Conservation (phyloP, 2,113 vertebrate genomes). For the Anolis sagrei region DNA sequence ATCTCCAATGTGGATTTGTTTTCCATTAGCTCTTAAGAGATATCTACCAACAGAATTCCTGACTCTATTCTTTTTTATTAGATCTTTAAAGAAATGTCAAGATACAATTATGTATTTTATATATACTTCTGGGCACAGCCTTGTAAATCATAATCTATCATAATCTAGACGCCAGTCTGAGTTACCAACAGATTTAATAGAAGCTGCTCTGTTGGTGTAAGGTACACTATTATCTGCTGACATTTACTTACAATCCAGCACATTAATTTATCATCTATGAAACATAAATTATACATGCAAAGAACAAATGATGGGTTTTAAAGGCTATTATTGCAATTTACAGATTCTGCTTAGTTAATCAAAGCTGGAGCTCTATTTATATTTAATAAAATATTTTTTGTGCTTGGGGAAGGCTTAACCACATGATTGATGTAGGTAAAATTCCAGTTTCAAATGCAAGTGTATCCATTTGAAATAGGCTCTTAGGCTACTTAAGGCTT, state of each 20-base stretch:
- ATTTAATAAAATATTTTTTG: conserved; percentile 58
- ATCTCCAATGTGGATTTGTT: too few species aligned
- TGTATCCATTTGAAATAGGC: background rate
- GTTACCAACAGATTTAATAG: conserved; percentile 45
- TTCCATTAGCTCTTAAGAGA: background rate
- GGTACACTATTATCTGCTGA: conserved; percentile 67
- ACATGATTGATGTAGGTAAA: background rate
- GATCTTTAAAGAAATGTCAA: background rate
- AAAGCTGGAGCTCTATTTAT: conserved; percentile 28
- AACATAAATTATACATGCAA: conserved; percentile 67
- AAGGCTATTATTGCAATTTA: conserved; percentile 45
- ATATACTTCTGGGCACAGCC: conserved; percentile 40
- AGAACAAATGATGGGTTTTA: conserved; percentile 39
- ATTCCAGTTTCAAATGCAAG: background rate
- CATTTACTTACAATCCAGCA: conserved; percentile 66
- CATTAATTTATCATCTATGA: conserved; percentile 64
- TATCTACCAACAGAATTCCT: background rate
- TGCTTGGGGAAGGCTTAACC: too few species aligned
- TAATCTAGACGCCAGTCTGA: conserved; percentile 47
- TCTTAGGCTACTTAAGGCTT: background rate
- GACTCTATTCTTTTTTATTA: background rate
- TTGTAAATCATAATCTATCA: conserved; percentile 59
- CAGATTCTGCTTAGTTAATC: conserved; percentile 28
- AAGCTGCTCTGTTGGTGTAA: conserved; percentile 57
- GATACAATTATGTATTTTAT: conserved; percentile 60